phyloP scores from a whole-genome alignment of 2,113 vertebrate genomes.

The Morone chrysops region DNA sequence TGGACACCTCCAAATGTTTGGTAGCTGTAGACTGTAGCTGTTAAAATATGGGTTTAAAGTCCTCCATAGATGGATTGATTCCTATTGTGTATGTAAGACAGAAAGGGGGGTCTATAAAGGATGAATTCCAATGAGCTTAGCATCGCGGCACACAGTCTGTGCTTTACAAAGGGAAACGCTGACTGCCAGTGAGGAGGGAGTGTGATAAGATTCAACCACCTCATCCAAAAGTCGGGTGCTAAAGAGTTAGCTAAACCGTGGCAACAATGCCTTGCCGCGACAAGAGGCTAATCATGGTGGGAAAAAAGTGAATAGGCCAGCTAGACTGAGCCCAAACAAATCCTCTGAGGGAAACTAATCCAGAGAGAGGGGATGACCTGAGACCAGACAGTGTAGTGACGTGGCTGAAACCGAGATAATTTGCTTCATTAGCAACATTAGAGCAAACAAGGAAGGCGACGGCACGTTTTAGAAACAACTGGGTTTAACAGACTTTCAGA shows the following conservation, averaged over 20 bases:
- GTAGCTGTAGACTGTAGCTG: neutral
- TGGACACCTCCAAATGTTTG: neutral
- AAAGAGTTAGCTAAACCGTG: constrained; percentile 76
- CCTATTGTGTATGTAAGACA: constrained; percentile 43
- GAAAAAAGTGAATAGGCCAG: constrained; percentile 80
- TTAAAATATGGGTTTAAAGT: constrained; percentile 22
- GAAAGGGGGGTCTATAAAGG: constrained; percentile 51
- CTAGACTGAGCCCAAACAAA: constrained; percentile 60
- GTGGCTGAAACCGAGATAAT: constrained; percentile 24
- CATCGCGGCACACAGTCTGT: constrained; percentile 63
- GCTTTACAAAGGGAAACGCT: constrained; percentile 86
- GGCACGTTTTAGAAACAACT: neutral
- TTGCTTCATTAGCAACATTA: neutral
- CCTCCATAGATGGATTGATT: constrained; percentile 29
- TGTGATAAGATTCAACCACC: constrained; percentile 84
- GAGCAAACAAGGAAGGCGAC: neutral
- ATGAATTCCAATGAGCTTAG: constrained; percentile 76
- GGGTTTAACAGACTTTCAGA: neutral
- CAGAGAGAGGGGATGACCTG: neutral
- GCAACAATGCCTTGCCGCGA: constrained; percentile 82
- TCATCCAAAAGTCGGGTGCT: constrained; percentile 80
- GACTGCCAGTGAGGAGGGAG: constrained; percentile 81
- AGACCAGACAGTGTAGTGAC: neutral
- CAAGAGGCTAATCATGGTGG: constrained; percentile 78
- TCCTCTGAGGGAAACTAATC: constrained; percentile 41